Evolutionary conservation across 1,140 invertebrate genomes (phyloP), one percentile per base, ranked within the genome.

Genomic region (Drosophila serrata): DNA sequence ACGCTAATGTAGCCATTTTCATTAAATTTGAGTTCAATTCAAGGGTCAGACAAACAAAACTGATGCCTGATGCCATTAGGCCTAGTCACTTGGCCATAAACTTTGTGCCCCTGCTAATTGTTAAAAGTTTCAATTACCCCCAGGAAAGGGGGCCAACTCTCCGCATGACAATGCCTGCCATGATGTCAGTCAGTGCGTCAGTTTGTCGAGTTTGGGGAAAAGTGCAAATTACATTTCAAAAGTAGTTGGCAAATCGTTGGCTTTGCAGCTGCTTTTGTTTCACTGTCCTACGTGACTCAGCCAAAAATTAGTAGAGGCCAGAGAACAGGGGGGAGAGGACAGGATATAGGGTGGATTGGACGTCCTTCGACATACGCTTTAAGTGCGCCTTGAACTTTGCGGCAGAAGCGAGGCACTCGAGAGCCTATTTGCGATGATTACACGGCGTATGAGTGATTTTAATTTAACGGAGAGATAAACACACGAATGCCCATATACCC

Each of bases 391-490:
- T 82, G 72, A 87, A 87, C 82, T 87, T 77, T 82, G 59, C 58
- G 24, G 35, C 60, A 37, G 45, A 56, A 39, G 58, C 62, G 57
- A 64, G n/a, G 15, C 56, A 39, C 56, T 60, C 49, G 35, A 65
- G 55, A 43, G 65, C 65, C 48, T 53, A 64, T 77, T 77, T 77
- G 53, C 35, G 42, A 48, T 74, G 73, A 77, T 81, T 67, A 80
- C 76, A 73, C 46, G 63, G 73, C 84, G 84, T 84, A 84, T 88
- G 80, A 84, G 84, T 80, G 68, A 88, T 87, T 88, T 87, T 81
- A 82, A 82, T 79, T 87, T 74, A 80, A 87, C 72, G 59, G 79
- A 65, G 48, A 75, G 60, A 74, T 65, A 75, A 58, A 60, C 61
- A 56, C 65, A 84, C 59, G 57, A 77, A 78, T 56, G 49, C 57